phyloP scores from a whole-genome alignment of 2,797 vertebrate species.

The Syndactyla subalaris region DNA sequence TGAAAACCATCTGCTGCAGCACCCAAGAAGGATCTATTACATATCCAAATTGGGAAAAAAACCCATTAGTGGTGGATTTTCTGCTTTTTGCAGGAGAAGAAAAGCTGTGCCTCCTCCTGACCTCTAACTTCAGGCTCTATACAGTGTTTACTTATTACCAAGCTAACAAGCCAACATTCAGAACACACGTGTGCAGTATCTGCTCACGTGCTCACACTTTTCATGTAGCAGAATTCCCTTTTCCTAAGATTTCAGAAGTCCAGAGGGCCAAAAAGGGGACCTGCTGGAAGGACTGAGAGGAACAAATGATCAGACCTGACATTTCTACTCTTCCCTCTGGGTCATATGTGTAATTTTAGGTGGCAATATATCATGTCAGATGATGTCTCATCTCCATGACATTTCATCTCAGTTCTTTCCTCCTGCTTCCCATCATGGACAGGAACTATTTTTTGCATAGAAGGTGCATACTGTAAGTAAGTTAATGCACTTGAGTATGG shows the following conservation, averaged over 20 bases:
- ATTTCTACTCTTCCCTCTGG: neutral
- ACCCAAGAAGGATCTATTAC: neutral
- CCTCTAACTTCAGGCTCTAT: neutral
- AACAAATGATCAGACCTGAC: accelerated
- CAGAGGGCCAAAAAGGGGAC: neutral
- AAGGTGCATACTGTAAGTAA: neutral
- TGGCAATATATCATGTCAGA: neutral
- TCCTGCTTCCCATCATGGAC: neutral
- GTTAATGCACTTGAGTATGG: neutral
- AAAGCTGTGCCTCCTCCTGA: neutral
- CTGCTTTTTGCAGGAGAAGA: neutral
- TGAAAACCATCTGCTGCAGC: neutral
- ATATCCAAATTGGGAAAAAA: neutral
- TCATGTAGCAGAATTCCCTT: neutral
- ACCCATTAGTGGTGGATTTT: neutral
- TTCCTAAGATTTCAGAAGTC: neutral
- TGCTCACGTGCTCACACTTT: neutral
- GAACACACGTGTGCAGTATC: neutral
- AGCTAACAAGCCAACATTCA: neutral
- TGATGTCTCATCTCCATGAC: neutral
- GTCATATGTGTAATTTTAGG: neutral
- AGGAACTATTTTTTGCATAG: neutral
- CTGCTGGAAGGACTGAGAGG: neutral
- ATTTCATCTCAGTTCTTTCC: neutral
- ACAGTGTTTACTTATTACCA: neutral